Evolutionary conservation across 1,140 invertebrate genomes (phyloP).

Genomic region (Piezodorus guildinii): DNA sequence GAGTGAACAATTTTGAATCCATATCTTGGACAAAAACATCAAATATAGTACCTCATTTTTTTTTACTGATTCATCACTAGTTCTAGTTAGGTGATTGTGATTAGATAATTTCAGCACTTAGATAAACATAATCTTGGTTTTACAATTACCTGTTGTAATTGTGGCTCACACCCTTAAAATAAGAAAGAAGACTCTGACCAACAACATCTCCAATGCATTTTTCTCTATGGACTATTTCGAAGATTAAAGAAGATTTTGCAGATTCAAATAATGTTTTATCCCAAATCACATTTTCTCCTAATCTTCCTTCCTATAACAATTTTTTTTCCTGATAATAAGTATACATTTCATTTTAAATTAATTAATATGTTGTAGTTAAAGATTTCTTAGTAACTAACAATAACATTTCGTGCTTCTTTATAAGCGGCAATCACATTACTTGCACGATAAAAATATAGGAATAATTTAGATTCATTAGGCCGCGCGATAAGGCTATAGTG

Average conservation of each 20-base stretch:
- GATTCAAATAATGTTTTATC: constrained; percentile 64
- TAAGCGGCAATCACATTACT: constrained; percentile 66
- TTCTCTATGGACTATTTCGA: constrained; percentile 68
- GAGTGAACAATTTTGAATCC: too few species aligned
- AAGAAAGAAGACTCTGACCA: constrained; percentile 53
- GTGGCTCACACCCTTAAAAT: constrained; percentile 52
- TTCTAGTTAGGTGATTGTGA: too few species aligned
- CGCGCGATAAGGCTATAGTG: constrained; percentile 49
- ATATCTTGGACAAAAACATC: too few species aligned
- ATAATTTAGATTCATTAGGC: constrained; percentile 56
- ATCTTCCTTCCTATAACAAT: constrained; percentile 47
- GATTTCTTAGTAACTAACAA: constrained; percentile 42
- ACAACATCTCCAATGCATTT: constrained; percentile 62
- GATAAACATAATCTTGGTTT: too few species aligned
- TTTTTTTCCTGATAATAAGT: background rate
- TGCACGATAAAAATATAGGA: constrained; percentile 57
- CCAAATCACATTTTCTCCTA: constrained; percentile 48
- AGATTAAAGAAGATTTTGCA: constrained; percentile 72
- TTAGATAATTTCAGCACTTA: too few species aligned
- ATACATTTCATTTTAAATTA: background rate
- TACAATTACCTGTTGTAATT: constrained; percentile 51
- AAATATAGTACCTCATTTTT: too few species aligned
- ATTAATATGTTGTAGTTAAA: background rate
- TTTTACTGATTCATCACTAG: too few species aligned
- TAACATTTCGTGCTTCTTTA: constrained; percentile 57